Percentiles rank a stretch among this genome's conserved stretches.
Evolutionary conservation across 2,113 vertebrate genomes (phyloP).

Genomic region (Terrapene triunguis): DNA sequence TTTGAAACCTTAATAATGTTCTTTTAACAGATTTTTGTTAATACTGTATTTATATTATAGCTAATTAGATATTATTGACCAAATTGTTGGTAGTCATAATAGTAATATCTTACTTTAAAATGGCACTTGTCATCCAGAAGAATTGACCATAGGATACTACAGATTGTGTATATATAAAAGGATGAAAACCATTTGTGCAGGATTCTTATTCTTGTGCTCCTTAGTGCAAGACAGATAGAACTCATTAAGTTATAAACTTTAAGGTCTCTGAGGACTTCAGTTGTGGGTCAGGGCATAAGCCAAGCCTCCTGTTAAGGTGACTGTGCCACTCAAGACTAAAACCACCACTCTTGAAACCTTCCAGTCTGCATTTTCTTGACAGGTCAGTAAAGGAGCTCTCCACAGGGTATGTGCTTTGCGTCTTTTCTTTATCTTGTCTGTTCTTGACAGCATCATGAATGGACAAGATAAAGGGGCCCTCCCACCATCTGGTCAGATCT

Average conservation of each 20-base stretch:
- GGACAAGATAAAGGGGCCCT: not conserved
- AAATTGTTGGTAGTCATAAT: not conserved
- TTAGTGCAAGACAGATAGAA: not conserved
- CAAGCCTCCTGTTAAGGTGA: not conserved
- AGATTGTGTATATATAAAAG: not conserved
- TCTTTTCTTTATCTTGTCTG: not conserved
- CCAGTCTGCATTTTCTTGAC: not conserved
- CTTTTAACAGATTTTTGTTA: not conserved
- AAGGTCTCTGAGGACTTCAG: not conserved
- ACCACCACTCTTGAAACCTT: not conserved
- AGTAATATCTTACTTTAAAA: not conserved
- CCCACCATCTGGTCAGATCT: not conserved
- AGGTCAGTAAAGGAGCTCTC: not conserved
- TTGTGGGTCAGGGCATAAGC: not conserved
- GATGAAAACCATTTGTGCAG: not conserved
- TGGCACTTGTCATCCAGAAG: not conserved
- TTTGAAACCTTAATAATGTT: not conserved
- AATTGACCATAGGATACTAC: not conserved
- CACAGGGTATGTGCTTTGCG: not conserved
- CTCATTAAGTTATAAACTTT: not conserved
- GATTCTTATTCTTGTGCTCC: not conserved
- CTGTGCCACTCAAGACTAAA: not conserved
- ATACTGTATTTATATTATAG: not conserved
- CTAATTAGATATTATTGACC: not conserved
- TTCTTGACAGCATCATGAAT: not conserved